Conservation (phyloP, 2,797 vertebrate species). For the Intellagama lesueurii region DNA sequence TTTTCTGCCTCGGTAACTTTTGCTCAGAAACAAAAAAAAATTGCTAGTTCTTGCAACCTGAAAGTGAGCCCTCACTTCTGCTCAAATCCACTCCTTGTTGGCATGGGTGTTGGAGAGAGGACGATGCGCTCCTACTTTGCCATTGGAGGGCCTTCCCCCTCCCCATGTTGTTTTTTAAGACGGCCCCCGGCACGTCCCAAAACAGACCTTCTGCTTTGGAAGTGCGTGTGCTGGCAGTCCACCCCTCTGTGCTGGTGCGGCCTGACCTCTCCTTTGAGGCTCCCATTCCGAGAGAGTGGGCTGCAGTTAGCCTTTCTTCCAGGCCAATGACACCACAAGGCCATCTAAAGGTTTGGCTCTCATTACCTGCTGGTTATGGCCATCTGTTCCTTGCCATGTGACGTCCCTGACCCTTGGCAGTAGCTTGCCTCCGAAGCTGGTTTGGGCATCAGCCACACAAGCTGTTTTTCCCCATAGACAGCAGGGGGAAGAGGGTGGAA, state of each 20-base stretch:
- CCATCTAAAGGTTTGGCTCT: no score
- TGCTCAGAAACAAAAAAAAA: not conserved
- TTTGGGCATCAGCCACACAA: not conserved
- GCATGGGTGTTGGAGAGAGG: not conserved
- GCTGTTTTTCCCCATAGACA: rapidly evolving
- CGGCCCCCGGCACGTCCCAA: not conserved
- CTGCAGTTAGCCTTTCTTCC: not conserved
- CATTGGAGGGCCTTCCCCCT: not conserved
- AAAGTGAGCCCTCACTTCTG: not conserved
- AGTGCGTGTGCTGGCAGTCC: not conserved
- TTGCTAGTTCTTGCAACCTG: not conserved
- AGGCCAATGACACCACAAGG: no score
- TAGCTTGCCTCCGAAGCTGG: no score
- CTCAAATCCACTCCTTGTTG: not conserved
- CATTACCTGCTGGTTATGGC: no score
- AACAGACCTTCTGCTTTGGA: not conserved
- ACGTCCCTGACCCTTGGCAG: no score
- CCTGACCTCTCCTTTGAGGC: not conserved
- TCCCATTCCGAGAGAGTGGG: not conserved
- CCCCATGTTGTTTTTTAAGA: not conserved
- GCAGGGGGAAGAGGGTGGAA: not conserved
- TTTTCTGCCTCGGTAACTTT: not conserved
- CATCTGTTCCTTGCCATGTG: no score
- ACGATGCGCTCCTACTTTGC: not conserved
- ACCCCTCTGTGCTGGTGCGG: not conserved